These are phyloP conservation scores for Latheticus oryzae DNA, from an alignment of 2,888 invertebrate species.

Conservation along the genomic window DNA sequence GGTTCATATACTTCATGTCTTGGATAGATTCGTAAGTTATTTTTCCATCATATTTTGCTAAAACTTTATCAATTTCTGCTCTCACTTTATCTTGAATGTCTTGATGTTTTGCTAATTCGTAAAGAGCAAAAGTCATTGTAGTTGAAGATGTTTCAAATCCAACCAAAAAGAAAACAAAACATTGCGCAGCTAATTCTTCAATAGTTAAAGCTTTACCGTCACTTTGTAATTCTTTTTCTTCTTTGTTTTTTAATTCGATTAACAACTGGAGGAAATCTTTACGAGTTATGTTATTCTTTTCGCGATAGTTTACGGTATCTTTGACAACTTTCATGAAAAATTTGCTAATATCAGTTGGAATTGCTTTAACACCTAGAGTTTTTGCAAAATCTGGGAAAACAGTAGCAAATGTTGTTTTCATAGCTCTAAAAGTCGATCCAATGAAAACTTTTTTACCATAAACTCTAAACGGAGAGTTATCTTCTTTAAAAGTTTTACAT, in stretches of 20 bases:
- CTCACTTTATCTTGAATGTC: conserved; percentile 45
- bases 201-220: background rate
- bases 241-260: conserved; percentile 63
- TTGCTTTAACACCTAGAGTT: background rate
- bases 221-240: background rate
- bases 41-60: conserved; percentile 38
- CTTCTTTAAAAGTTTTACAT: conserved; percentile 68
- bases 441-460: conserved; percentile 48
- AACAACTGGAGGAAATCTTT: conserved; percentile 70
- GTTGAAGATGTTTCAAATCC: conserved; percentile 50
- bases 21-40: conserved; percentile 46
- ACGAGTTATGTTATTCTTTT: conserved; percentile 63
- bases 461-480: conserved; percentile 65
- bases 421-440: conserved; percentile 42
- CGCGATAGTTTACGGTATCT: conserved; percentile 64
- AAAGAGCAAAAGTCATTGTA: conserved; percentile 45
- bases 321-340: conserved; percentile 52
- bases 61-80: conserved; percentile 40
- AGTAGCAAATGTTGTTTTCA: background rate
- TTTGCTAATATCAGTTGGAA: background rate
- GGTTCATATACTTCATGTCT: conserved; percentile 47
- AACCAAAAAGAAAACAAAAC: conserved; percentile 39
- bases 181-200: conserved; percentile 8
- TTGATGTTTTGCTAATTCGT: conserved; percentile 44
- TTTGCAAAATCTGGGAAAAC: background rate